Percentiles rank a stretch among this genome's conserved stretches.
Evolutionary conservation across 1,140 invertebrate genomes (phyloP).

Genomic region (Macrosteles quadrilineatus): DNA sequence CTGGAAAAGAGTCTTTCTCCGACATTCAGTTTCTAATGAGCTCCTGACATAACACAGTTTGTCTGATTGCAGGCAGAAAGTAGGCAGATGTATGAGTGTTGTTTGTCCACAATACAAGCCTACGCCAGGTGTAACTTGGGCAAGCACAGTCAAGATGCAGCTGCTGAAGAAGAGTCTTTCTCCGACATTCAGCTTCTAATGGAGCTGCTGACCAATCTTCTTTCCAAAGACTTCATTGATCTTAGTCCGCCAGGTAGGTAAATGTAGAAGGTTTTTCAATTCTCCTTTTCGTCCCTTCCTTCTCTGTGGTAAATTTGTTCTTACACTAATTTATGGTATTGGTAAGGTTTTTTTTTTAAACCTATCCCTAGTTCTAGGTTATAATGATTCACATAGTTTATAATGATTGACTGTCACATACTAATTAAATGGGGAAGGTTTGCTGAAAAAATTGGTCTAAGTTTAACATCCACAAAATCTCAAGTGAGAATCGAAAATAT

Average conservation of each 20-base stretch:
- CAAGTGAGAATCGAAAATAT: too few species aligned
- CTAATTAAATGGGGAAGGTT: too few species aligned
- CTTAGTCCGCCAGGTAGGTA: constrained; percentile 50
- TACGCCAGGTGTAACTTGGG: constrained; percentile 69
- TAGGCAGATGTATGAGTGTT: constrained; percentile 61
- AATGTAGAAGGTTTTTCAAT: background rate
- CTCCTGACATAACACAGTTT: constrained; percentile 67
- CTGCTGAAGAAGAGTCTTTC: constrained; percentile 70
- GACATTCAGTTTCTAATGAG: constrained; percentile 72
- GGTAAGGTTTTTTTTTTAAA: too few species aligned
- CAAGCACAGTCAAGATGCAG: constrained; percentile 55
- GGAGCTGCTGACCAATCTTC: constrained; percentile 68
- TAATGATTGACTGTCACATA: too few species aligned
- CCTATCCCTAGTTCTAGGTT: too few species aligned
- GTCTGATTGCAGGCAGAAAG: constrained; percentile 62
- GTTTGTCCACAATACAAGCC: constrained; percentile 64
- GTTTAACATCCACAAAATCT: too few species aligned
- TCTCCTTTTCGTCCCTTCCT: constrained; percentile 27
- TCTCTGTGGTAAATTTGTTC: too few species aligned
- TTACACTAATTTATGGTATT: too few species aligned
- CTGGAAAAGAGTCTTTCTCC: constrained; percentile 70
- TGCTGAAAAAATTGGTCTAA: too few species aligned
- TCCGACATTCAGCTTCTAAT: constrained; percentile 71
- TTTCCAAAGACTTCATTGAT: constrained; percentile 72
- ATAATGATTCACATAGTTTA: too few species aligned